Evolutionary conservation across 2,888 invertebrate genomes (phyloP).

Genomic region (Phasia obesa): DNA sequence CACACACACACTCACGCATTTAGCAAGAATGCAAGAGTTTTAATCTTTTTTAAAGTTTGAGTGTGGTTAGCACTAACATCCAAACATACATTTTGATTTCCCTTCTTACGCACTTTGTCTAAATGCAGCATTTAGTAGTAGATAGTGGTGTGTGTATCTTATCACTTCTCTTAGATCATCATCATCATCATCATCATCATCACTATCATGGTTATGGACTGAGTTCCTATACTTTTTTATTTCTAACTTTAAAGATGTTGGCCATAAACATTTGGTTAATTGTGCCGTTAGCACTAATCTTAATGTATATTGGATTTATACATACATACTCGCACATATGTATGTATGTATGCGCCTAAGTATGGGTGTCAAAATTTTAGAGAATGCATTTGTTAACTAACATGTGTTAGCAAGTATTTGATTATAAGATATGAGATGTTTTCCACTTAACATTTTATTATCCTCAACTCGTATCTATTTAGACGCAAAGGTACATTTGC

Average conservation of each 20-base stretch:
- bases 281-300: conserved; percentile 67
- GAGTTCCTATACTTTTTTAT: not conserved
- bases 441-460: conserved; percentile 50
- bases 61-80: conserved; percentile 10
- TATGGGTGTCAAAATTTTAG: conserved; percentile 5
- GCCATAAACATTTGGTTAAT: conserved; percentile 64
- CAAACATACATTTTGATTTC: not conserved
- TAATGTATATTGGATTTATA: conserved; percentile 49
- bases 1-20: not conserved
- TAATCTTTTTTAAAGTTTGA: conserved; percentile 26
- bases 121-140: not conserved
- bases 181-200: conserved; percentile 17
- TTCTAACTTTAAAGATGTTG: conserved; percentile 31
- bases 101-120: conserved; percentile 3
- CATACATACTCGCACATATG: too few relatives aligned
- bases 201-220: conserved; percentile 27
- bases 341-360: conserved; percentile 1
- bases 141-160: conserved; percentile 22
- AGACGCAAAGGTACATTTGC: not conserved
- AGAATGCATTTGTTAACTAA: not conserved
- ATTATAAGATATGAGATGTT: conserved; percentile 55
- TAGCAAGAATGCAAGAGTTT: not conserved
- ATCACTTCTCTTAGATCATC: conserved; percentile 39
- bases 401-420: conserved; percentile 24
- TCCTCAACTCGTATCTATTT: conserved; percentile 8